These are phyloP conservation scores for Boleophthalmus pectinirostris DNA, from an alignment of 2,113 vertebrate species.

Conservation along the genomic window DNA sequence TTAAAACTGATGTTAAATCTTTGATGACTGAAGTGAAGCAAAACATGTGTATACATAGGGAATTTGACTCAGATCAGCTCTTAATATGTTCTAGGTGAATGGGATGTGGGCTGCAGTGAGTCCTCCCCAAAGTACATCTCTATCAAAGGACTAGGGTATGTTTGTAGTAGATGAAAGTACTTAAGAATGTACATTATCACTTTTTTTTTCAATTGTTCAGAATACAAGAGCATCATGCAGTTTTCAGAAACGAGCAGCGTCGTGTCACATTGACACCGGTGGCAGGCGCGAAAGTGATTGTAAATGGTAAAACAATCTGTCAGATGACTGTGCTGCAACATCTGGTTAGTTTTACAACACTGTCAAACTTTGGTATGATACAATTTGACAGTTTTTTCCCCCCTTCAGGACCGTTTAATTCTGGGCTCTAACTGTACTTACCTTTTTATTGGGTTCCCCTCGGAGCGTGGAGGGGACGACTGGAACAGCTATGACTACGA, in stretches of 20 bases:
- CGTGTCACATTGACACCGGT: conserved; percentile 76
- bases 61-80: background rate
- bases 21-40: background rate
- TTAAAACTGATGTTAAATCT: background rate
- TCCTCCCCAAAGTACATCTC: conserved; percentile 70
- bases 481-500: conserved; percentile 84
- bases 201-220: conserved; percentile 57
- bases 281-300: conserved; percentile 77
- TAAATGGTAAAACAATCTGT: conserved; percentile 79
- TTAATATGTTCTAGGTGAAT: conserved; percentile 74
- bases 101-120: conserved; percentile 78
- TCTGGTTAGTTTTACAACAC: conserved; percentile 70
- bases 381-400: too few species aligned
- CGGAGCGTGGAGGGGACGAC: conserved; percentile 78
- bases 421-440: conserved; percentile 86
- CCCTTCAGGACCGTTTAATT: conserved; percentile 82
- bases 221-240: conserved; percentile 84
- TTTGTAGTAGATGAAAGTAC: background rate
- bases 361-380: background rate
- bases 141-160: conserved; percentile 86
- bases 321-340: conserved; percentile 80
- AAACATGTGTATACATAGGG: background rate
- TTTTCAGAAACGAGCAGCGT: conserved; percentile 79
- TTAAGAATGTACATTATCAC: background rate
- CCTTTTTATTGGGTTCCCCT: conserved; percentile 84